phyloP scores from a whole-genome alignment of 35 echinoderm and acorn worm species.

The Ptychodera flava region DNA sequence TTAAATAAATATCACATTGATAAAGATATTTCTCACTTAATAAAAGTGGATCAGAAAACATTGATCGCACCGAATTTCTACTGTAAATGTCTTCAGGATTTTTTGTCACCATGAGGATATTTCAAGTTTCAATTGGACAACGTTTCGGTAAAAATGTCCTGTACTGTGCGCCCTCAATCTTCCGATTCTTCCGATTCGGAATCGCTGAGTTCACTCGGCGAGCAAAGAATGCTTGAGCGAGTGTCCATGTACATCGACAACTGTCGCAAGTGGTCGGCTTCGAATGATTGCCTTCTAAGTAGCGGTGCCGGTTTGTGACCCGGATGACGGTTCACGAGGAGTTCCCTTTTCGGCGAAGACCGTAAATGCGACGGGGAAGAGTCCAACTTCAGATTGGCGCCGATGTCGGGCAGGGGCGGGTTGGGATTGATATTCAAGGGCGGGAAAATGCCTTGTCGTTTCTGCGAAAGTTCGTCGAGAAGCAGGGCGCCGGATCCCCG shows the following conservation, averaged over 20 bases:
- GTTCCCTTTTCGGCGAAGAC: not conserved
- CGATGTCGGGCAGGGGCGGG: slow-evolving; percentile 70
- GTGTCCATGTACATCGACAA: not conserved
- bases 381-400: not conserved
- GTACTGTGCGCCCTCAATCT: too few species aligned
- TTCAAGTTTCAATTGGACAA: not conserved
- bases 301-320: not conserved
- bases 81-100: not conserved
- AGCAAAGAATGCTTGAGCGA: not conserved
- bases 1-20: not conserved
- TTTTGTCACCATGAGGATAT: not conserved
- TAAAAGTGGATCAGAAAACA: not conserved
- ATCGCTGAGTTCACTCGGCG: not conserved
- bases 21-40: not conserved
- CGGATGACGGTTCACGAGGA: not conserved
- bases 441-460: slow-evolving; percentile 57
- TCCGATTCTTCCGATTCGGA: not conserved
- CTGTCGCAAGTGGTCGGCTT: not conserved
- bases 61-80: not conserved
- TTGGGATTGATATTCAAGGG: slow-evolving; percentile 68
- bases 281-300: not conserved
- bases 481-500: slow-evolving; percentile 61
- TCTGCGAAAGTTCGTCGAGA: slow-evolving; percentile 64
- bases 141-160: not conserved
- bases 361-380: not conserved